These are phyloP conservation scores for Venustoraphidia nigricollis DNA, from an alignment of 2,888 invertebrate genomes.

Conservation along the genomic window DNA sequence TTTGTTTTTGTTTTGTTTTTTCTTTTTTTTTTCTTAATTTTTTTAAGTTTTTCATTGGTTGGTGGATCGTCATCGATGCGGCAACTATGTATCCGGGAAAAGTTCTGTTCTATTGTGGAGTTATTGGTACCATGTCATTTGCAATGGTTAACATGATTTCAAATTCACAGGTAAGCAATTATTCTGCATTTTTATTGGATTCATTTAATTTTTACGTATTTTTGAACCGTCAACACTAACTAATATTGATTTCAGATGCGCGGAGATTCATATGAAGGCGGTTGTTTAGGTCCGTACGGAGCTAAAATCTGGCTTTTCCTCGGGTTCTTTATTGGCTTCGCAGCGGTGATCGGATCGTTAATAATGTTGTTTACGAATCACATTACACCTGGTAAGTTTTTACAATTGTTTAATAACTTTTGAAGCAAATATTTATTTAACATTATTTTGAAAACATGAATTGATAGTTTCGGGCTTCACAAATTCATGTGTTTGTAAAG, in stretches of 20 bases:
- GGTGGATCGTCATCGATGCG: constrained; percentile 98
- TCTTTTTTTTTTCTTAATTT: constrained; percentile 6
- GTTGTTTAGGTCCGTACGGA: constrained; percentile 74
- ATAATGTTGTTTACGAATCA: constrained; percentile 92
- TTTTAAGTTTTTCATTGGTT: constrained; percentile 81
- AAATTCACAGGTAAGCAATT: constrained; percentile 59
- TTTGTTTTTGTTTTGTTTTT: no score
- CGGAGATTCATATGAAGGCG: constrained; percentile 69
- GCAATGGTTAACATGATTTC: constrained; percentile 96
- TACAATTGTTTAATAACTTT: no score
- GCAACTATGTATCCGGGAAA: constrained; percentile 60
- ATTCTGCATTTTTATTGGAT: background rate
- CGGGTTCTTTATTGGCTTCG: constrained; percentile 94
- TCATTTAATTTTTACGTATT: background rate
- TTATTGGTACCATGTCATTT: constrained; percentile 84
- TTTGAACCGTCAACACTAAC: background rate
- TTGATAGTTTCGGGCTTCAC: no score
- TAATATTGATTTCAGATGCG: constrained; percentile 36
- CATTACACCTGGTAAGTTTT: constrained; percentile 42
- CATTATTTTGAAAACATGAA: no score
- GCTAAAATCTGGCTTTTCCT: constrained; percentile 89
- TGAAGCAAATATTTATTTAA: no score
- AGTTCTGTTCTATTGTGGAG: constrained; percentile 78
- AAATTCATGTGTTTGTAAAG: no score
- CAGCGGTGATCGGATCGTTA: constrained; percentile 85